Conservation (phyloP, 2,888 invertebrate species). For the Thymelicus acteon region DNA sequence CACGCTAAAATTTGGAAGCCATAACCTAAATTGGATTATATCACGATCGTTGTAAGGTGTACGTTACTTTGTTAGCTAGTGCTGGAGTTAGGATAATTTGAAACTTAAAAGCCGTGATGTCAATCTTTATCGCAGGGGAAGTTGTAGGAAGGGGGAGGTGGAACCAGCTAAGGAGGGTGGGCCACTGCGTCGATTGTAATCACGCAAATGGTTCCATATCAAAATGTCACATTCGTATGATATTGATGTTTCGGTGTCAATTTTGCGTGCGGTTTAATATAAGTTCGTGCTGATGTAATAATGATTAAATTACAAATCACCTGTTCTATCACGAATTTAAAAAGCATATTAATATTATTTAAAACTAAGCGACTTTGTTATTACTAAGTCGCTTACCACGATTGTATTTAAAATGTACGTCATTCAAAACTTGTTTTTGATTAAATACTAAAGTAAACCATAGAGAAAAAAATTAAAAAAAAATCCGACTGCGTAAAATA, state of each 20-base stretch:
- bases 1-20: constrained; percentile 66
- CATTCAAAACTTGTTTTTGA: too few relatives aligned
- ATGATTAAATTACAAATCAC: constrained; percentile 2
- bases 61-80: constrained; percentile 54
- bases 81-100: constrained; percentile 75
- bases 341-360: too few relatives aligned
- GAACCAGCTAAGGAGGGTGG: constrained; percentile 67
- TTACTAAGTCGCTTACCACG: too few relatives aligned
- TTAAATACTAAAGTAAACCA: too few relatives aligned
- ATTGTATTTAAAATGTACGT: too few relatives aligned
- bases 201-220: constrained; percentile 83
- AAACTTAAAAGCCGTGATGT: constrained; percentile 76
- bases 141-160: constrained; percentile 70
- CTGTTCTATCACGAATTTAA: not conserved
- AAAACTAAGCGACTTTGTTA: too few relatives aligned
- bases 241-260: constrained; percentile 74
- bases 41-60: constrained; percentile 52
- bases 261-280: constrained; percentile 44
- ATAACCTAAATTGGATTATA: constrained; percentile 59
- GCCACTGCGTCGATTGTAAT: constrained; percentile 82
- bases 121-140: constrained; percentile 84
- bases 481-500: too few relatives aligned
- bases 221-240: constrained; percentile 77
- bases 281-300: constrained; percentile 13
- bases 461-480: too few relatives aligned